Evolutionary conservation across 2,888 invertebrate genomes (phyloP).

Genomic region (Homarus gammarus): DNA sequence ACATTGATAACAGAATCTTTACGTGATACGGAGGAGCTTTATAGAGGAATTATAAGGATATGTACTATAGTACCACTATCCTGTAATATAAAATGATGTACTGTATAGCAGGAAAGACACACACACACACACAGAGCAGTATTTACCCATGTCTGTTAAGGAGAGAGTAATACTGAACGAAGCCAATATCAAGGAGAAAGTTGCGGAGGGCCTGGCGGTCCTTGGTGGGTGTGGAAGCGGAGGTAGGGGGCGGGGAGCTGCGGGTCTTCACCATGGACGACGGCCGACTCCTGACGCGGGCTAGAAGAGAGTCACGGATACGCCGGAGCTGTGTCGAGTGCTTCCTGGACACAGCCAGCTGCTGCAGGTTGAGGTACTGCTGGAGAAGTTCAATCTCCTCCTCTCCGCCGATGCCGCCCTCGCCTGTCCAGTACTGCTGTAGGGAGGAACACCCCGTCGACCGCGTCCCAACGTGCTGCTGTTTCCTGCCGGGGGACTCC

Average conservation of each 20-base stretch:
- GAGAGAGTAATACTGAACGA: slow-evolving; percentile 67
- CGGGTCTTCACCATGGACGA: slow-evolving; percentile 35
- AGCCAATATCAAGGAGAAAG: slow-evolving; percentile 67
- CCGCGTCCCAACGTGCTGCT: not conserved
- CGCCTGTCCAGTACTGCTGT: slow-evolving; percentile 40
- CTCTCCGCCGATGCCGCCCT: slow-evolving; percentile 29
- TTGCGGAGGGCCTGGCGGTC: slow-evolving; percentile 62
- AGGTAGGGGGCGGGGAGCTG: not conserved
- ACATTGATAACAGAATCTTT: too few species aligned
- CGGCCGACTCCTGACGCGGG: slow-evolving; percentile 44
- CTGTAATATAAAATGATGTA: too few species aligned
- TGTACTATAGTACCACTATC: too few species aligned
- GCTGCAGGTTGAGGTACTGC: slow-evolving; percentile 66
- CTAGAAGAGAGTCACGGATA: slow-evolving; percentile 61
- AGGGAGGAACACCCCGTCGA: slow-evolving; percentile 1
- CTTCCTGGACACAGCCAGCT: slow-evolving; percentile 58
- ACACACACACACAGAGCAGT: too few species aligned
- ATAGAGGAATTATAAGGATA: too few species aligned
- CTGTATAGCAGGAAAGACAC: too few species aligned
- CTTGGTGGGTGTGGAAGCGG: slow-evolving; percentile 11
- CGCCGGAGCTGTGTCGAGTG: slow-evolving; percentile 59
- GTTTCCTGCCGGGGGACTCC: not conserved
- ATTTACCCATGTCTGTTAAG: slow-evolving; percentile 69
- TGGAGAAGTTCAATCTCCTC: slow-evolving; percentile 60
- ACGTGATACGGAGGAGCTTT: too few species aligned